phyloP scores from a whole-genome alignment of 2,113 vertebrate genomes.

The Sorex araneus region DNA sequence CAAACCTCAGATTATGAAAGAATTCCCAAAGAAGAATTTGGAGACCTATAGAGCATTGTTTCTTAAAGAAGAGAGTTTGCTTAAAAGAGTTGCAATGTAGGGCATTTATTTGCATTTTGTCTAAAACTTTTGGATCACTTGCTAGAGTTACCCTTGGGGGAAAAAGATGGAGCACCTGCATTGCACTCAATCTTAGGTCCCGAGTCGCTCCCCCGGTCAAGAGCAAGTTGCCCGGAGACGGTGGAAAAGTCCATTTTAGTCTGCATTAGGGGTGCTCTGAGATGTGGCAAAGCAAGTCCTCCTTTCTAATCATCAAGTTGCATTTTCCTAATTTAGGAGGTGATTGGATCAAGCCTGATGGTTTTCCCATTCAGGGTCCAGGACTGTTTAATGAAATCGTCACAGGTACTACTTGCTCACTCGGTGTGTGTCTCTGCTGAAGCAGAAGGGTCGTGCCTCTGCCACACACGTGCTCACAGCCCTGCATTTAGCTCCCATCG shows the following conservation, averaged over 20 bases:
- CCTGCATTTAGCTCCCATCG: constrained; percentile 34
- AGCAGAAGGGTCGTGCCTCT: constrained; percentile 65
- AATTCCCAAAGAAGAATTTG: neutral
- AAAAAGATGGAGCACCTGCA: neutral
- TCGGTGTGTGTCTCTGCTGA: constrained; percentile 71
- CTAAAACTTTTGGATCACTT: neutral
- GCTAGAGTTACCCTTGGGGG: neutral
- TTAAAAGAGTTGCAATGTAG: neutral
- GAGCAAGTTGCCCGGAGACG: neutral
- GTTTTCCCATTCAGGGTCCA: constrained; percentile 89
- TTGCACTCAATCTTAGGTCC: neutral
- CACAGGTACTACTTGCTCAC: constrained; percentile 83
- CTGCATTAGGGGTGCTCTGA: neutral
- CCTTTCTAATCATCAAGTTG: constrained; percentile 69
- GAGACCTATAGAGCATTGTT: neutral
- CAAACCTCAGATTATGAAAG: neutral
- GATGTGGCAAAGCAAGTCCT: constrained; percentile 30
- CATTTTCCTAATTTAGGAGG: constrained; percentile 86
- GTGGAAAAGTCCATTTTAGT: neutral
- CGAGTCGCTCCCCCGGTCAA: neutral
- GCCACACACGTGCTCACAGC: constrained; percentile 71
- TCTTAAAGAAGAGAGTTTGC: neutral
- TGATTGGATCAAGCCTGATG: constrained; percentile 90
- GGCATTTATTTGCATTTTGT: neutral
- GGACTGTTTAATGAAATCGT: constrained; percentile 87